A percentile compares a stretch with the other conserved stretches of the same genome.
These are phyloP conservation scores for Misgurnus anguillicaudatus DNA, from an alignment of 2,113 vertebrate species.

Conservation along the genomic window DNA sequence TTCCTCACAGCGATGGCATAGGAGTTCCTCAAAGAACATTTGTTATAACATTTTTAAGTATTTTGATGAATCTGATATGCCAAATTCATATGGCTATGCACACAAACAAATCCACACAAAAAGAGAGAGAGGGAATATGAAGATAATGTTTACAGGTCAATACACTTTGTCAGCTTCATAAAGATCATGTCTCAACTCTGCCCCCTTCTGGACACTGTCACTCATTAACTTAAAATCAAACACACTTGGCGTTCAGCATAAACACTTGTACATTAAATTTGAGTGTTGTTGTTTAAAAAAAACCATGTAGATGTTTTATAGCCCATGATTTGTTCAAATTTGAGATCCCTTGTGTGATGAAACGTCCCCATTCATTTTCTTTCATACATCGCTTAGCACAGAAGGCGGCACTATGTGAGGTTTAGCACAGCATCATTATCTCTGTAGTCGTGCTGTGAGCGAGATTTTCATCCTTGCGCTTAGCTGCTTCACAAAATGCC, in stretches of 20 bases:
- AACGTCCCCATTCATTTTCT: background rate
- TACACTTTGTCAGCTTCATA: background rate
- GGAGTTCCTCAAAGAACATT: no score
- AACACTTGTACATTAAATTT: no score
- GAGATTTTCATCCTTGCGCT: constrained; percentile 29
- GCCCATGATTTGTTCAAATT: no score
- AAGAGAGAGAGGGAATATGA: background rate
- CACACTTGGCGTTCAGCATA: no score
- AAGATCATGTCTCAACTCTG: constrained; percentile 29
- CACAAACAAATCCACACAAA: background rate
- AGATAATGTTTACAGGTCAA: background rate
- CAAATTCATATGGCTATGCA: no score
- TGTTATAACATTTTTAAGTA: no score
- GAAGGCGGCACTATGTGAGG: background rate
- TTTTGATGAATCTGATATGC: no score
- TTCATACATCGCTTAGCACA: background rate
- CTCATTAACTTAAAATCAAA: background rate
- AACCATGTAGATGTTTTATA: no score
- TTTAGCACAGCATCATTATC: background rate
- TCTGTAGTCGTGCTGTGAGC: constrained; percentile 13
- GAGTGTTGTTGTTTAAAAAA: no score
- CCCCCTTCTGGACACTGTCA: constrained; percentile 34
- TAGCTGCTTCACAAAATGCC: constrained; percentile 16
- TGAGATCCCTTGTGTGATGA: background rate
- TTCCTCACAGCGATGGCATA: no score